Evolutionary conservation across 2,888 invertebrate species (phyloP).

Genomic region (Nasonia oneida): DNA sequence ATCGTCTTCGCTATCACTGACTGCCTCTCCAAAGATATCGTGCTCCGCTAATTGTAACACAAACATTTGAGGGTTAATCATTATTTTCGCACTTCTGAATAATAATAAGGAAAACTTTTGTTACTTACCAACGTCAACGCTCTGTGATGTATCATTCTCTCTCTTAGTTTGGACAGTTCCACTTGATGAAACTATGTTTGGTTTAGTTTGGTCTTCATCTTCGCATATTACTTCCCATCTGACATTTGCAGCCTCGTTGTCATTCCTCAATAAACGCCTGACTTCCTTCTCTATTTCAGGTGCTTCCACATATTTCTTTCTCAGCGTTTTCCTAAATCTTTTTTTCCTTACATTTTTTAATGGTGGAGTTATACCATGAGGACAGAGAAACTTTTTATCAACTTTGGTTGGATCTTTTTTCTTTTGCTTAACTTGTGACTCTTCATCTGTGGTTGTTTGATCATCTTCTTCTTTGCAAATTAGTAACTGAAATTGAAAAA

Average conservation of each 20-base stretch:
- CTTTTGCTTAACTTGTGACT: slow-evolving; percentile 88
- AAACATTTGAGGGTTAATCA: neutral
- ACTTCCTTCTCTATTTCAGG: slow-evolving; percentile 99
- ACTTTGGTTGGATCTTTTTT: slow-evolving; percentile 92
- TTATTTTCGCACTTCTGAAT: neutral
- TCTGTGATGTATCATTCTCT: slow-evolving; percentile 77
- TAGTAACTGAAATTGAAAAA: slow-evolving; percentile 82
- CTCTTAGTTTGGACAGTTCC: slow-evolving; percentile 75
- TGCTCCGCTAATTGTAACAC: slow-evolving; percentile 82
- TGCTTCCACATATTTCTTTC: slow-evolving; percentile 98
- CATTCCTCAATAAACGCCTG: slow-evolving; percentile 92
- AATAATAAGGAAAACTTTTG: slow-evolving; percentile 42
- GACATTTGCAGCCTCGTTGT: slow-evolving; percentile 94
- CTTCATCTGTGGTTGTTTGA: slow-evolving; percentile 87
- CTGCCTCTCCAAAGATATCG: slow-evolving; percentile 95
- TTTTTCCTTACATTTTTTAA: slow-evolving; percentile 96
- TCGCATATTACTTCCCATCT: slow-evolving; percentile 95
- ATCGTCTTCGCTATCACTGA: slow-evolving; percentile 94
- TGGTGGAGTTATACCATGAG: slow-evolving; percentile 97
- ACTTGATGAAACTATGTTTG: slow-evolving; percentile 76
- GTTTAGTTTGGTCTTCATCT: slow-evolving; percentile 86
- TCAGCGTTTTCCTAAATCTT: slow-evolving; percentile 95
- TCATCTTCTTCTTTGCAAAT: slow-evolving; percentile 94
- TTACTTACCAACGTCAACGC: slow-evolving; percentile 79
- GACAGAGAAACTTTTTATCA: slow-evolving; percentile 96